Evolutionary conservation across 2,888 invertebrate genomes (phyloP), one percentile per base, ranked within the genome.

Genomic region (Drosophila barbarae): DNA sequence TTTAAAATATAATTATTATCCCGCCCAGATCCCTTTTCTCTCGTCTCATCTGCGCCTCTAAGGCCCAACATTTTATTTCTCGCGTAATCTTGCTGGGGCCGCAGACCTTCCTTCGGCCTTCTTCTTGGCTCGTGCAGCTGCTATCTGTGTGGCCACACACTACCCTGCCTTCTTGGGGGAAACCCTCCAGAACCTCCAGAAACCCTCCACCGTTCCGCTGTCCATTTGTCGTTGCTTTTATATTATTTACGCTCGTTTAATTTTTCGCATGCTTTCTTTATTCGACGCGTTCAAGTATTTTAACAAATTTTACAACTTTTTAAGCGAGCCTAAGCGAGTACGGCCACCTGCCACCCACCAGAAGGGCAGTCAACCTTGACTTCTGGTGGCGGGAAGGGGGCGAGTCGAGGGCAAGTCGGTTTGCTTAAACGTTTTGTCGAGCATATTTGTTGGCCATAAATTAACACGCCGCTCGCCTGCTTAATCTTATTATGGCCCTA

Each of bases 361-460:
- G 1, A 10, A 32, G 56, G 56, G 32, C 57, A 41, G 21, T 53
- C 36, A 56, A 44, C 71, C 69, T 70, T 63, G 63, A 63, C 65
- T 66, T 65, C 26, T 71, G 53, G 34, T 15, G 59, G 68, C 26
- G n/a, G 7, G 18, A 28, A 28, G 9, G n/a, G 58, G 47, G 30
- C n/a, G 18, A 18, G 18, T 18, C 18, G 18, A 18, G 15, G 15
- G 12, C 9, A 12, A 26, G 38, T 39, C 23, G 9, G 35, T 36
- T 49, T 47, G 57, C 35, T 75, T 76, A 61, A 72, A 51, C 73
- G 61, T 67, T 69, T 76, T 75, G 49, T 56, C 73, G 57, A 74
- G 72, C 77, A 76, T 76, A 76, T 76, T 76, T 77, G 77, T 70
- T 73, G 72, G 75, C 74, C 70, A 77, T 76, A 76, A 76, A 76